phyloP scores from a whole-genome alignment of 1,140 invertebrate species.

The Streblospio benedicti region DNA sequence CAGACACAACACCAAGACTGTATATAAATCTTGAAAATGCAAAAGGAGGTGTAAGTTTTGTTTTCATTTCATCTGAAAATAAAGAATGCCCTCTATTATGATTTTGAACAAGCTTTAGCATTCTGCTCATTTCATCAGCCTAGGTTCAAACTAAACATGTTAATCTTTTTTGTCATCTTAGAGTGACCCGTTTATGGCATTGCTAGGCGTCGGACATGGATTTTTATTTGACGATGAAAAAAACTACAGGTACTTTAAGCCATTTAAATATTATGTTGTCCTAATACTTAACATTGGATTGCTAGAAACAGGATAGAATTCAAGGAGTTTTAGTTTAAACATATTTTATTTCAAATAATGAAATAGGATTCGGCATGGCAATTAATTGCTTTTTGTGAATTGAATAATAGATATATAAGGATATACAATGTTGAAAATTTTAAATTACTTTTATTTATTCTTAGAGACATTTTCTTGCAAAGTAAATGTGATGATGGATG shows the following conservation, averaged over 20 bases:
- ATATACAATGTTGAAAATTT: background rate
- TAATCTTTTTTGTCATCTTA: conserved; percentile 14
- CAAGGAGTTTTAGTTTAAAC: background rate
- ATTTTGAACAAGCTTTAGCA: background rate
- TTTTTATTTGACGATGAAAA: conserved; percentile 57
- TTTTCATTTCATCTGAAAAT: no score
- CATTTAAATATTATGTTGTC: background rate
- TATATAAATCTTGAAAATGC: conserved; percentile 41
- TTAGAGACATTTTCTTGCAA: conserved; percentile 73
- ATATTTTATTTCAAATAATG: background rate
- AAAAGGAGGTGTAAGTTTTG: conserved; percentile 13
- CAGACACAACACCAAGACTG: conserved; percentile 59
- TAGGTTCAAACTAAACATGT: background rate
- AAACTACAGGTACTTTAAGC: conserved; percentile 27
- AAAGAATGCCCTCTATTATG: background rate
- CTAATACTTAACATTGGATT: background rate
- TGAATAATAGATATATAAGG: background rate
- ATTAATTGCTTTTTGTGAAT: background rate
- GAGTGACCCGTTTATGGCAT: conserved; percentile 46
- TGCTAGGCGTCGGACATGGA: conserved; percentile 55
- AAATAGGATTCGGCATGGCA: background rate
- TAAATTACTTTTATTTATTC: conserved; percentile 10
- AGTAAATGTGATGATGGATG: conserved; percentile 84
- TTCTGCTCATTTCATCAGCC: background rate
- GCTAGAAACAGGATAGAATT: background rate